These are phyloP conservation scores for Unio pictorum DNA, from an alignment of 2,888 invertebrate species.

Conservation along the genomic window DNA sequence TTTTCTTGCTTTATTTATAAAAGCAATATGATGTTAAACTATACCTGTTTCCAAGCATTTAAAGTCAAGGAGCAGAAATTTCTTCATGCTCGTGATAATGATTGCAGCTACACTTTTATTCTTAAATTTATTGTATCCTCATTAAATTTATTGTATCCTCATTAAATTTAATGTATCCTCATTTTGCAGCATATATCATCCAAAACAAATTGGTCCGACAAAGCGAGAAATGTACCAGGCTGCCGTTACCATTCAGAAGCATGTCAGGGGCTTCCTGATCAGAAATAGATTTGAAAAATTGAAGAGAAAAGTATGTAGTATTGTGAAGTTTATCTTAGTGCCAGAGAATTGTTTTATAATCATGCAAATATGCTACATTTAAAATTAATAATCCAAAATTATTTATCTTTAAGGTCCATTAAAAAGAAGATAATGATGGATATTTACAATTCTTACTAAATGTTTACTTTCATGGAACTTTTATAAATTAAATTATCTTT, in stretches of 20 bases:
- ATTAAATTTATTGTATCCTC: background rate
- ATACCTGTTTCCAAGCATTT: background rate
- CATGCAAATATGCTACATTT: no score
- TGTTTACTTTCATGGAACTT: background rate
- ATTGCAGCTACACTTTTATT: no score
- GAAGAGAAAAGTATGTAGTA: constrained; percentile 56
- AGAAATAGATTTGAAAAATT: constrained; percentile 56
- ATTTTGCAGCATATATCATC: constrained; percentile 63
- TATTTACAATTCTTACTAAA: background rate
- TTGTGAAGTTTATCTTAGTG: background rate
- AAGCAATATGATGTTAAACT: background rate
- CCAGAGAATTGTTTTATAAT: no score
- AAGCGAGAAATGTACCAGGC: constrained; percentile 54
- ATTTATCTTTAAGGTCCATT: background rate
- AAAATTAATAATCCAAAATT: background rate
- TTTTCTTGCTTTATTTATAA: background rate
- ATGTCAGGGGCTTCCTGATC: constrained; percentile 62
- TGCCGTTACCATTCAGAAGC: constrained; percentile 64
- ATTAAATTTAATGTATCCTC: no score
- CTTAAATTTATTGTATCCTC: no score
- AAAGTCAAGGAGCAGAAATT: no score
- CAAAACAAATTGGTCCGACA: constrained; percentile 60
- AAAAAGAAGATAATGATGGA: background rate
- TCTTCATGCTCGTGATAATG: no score
- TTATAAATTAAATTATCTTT: no score